phyloP scores from a whole-genome alignment of 2,888 invertebrate species.

The Pandemis cinnamomeana region DNA sequence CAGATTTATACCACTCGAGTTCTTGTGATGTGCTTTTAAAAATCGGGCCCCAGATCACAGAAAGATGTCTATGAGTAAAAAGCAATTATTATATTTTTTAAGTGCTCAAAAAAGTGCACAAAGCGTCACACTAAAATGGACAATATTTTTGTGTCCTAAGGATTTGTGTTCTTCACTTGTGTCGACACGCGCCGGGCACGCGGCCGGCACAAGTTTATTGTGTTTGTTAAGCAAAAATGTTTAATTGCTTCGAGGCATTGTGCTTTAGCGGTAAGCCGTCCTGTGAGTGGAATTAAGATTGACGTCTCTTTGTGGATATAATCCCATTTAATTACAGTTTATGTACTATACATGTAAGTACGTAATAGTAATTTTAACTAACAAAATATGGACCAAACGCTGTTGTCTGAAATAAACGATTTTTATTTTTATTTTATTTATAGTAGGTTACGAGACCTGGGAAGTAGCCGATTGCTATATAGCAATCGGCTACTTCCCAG shows the following conservation, averaged over 20 bases:
- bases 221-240: slow-evolving; percentile 67
- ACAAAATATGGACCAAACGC: too few species aligned
- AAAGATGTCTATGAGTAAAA: too few species aligned
- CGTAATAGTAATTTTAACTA: too few species aligned
- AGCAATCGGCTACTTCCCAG: too few species aligned
- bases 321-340: slow-evolving; percentile 27
- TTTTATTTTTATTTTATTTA: too few species aligned
- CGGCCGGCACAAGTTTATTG: slow-evolving; percentile 32
- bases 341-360: background rate
- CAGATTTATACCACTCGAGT: too few species aligned
- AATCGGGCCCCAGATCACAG: too few species aligned
- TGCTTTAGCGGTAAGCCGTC: slow-evolving; percentile 60
- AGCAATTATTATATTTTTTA: too few species aligned
- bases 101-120: background rate
- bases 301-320: slow-evolving; percentile 46
- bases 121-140: background rate
- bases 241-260: slow-evolving; percentile 68
- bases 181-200: slow-evolving; percentile 47
- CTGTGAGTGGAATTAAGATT: slow-evolving; percentile 58
- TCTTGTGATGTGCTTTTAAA: too few species aligned
- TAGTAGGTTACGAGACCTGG: too few species aligned
- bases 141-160: slow-evolving; percentile 11
- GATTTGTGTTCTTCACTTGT: background rate
- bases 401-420: too few species aligned
- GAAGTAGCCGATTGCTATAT: too few species aligned